phyloP scores from a whole-genome alignment of 2,797 vertebrate genomes.

The Luscinia luscinia region DNA sequence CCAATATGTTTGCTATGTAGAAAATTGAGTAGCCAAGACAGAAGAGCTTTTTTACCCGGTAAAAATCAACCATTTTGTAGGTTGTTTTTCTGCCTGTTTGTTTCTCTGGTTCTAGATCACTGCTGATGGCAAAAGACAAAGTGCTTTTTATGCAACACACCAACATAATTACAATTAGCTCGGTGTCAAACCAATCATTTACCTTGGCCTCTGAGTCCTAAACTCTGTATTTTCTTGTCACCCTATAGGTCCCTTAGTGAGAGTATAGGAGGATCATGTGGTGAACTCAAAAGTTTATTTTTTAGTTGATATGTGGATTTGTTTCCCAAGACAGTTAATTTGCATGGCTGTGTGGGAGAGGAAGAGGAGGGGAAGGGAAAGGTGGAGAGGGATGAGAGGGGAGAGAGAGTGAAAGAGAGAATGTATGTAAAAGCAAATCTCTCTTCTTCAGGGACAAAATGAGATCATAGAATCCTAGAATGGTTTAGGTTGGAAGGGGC shows the following conservation, averaged over 20 bases:
- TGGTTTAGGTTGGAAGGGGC: neutral
- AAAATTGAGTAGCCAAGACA: neutral
- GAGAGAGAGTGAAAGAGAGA: neutral
- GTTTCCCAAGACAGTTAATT: neutral
- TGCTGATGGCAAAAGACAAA: neutral
- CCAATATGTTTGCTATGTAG: neutral
- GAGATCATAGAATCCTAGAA: neutral
- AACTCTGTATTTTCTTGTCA: accelerated
- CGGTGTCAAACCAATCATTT: neutral
- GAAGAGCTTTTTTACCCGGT: neutral
- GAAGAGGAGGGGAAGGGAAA: neutral
- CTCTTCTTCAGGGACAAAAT: neutral
- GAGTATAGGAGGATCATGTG: neutral
- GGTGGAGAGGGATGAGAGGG: accelerated
- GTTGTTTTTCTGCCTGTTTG: neutral
- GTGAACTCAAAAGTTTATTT: neutral
- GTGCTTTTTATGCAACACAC: neutral
- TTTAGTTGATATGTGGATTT: neutral
- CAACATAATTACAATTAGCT: neutral
- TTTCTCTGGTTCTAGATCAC: neutral
- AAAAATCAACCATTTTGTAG: neutral
- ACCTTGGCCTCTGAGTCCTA: neutral
- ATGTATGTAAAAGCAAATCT: neutral
- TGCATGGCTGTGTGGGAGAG: neutral
- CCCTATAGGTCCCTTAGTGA: accelerated